Percentiles rank a stretch among this genome's conserved stretches.
These are phyloP conservation scores for Gobiocypris rarus DNA, from an alignment of 2,113 vertebrate species.

Conservation along the genomic window DNA sequence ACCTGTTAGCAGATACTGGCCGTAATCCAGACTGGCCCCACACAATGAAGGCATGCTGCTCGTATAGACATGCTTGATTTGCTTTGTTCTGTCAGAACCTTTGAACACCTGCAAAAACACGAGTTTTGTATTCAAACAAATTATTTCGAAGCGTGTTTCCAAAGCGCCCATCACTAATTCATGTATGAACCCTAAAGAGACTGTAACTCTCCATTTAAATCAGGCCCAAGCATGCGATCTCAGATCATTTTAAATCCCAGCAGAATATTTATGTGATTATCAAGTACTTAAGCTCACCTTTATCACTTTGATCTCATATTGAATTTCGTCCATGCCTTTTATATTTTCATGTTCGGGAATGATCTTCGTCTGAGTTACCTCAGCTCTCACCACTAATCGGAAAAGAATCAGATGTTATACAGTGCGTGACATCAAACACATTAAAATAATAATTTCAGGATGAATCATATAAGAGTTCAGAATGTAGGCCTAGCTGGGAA, in stretches of 20 bases:
- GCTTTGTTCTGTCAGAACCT: slow-evolving; percentile 88
- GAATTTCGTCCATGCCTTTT: slow-evolving; percentile 87
- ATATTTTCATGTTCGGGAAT: slow-evolving; percentile 82
- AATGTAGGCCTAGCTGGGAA: no score
- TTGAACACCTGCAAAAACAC: slow-evolving; percentile 87
- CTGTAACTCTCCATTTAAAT: neutral
- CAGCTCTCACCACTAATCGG: slow-evolving; percentile 85
- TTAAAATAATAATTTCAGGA: neutral
- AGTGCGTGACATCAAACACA: neutral
- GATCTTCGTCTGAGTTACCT: slow-evolving; percentile 87
- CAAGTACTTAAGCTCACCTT: slow-evolving; percentile 80
- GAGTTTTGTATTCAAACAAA: neutral
- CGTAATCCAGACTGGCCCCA: slow-evolving; percentile 87
- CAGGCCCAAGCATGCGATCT: no score
- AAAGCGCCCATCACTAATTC: no score
- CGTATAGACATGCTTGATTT: slow-evolving; percentile 90
- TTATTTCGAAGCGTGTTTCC: no score
- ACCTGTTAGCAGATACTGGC: slow-evolving; percentile 94
- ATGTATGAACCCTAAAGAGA: neutral
- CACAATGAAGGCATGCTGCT: slow-evolving; percentile 87
- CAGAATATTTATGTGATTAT: neutral
- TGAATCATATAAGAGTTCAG: no score
- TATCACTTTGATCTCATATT: slow-evolving; percentile 94
- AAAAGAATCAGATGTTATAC: neutral
- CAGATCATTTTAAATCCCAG: neutral